These are phyloP conservation scores for Brenthis ino DNA, from an alignment of 2,888 invertebrate species.

Conservation along the genomic window DNA sequence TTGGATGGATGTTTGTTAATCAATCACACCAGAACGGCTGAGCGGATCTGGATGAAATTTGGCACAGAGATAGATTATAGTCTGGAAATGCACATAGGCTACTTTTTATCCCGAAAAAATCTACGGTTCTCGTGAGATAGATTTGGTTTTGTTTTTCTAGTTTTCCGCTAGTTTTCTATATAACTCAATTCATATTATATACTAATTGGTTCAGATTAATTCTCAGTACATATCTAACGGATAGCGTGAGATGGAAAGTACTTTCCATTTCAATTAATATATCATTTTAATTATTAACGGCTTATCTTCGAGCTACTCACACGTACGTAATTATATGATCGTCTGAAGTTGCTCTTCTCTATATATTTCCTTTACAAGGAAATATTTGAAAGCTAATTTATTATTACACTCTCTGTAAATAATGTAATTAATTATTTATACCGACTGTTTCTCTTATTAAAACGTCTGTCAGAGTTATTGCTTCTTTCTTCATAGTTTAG, in stretches of 20 bases:
- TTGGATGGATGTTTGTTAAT: too few species aligned
- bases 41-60: too few species aligned
- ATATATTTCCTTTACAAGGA: neutral
- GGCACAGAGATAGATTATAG: too few species aligned
- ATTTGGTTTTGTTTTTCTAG: too few species aligned
- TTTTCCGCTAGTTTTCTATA: too few species aligned
- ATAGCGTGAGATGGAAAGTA: constrained; percentile 42
- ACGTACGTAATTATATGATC: constrained; percentile 7
- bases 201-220: constrained; percentile 26
- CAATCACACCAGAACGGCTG: too few species aligned
- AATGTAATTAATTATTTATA: too few species aligned
- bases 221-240: constrained; percentile 33
- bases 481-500: too few species aligned
- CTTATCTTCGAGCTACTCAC: constrained; percentile 21
- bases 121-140: too few species aligned
- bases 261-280: constrained; percentile 41
- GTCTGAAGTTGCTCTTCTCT: neutral
- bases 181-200: too few species aligned
- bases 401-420: neutral
- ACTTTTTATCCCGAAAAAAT: too few species aligned
- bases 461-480: neutral
- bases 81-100: too few species aligned
- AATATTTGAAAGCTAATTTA: neutral
- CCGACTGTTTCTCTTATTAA: neutral
- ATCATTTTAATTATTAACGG: constrained; percentile 31